These are phyloP conservation scores for Piaya cayana DNA, from an alignment of 2,113 vertebrate genomes.

Conservation along the genomic window DNA sequence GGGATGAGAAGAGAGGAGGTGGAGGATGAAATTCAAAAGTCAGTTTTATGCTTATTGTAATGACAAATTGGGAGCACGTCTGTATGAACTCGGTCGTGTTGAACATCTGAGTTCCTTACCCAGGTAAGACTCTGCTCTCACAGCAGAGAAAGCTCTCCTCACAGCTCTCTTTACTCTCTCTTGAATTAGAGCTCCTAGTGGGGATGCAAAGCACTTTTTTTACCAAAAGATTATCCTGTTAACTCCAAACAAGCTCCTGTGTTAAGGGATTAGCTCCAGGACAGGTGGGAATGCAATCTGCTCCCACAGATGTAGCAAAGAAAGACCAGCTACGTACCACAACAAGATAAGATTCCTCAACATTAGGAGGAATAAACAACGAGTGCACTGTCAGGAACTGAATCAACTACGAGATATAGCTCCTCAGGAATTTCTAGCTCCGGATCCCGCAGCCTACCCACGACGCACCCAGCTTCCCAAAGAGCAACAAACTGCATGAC, in stretches of 20 bases:
- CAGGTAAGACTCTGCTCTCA: rapidly evolving
- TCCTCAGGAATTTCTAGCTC: background rate
- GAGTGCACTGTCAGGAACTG: background rate
- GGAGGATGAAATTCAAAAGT: background rate
- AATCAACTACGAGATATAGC: background rate
- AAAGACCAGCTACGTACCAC: rapidly evolving
- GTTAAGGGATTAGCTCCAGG: background rate
- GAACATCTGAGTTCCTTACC: rapidly evolving
- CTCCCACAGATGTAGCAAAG: background rate
- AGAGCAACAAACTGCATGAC: background rate
- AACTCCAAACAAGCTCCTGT: background rate
- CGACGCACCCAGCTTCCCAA: background rate
- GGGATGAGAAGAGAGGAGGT: background rate
- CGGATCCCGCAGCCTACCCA: background rate
- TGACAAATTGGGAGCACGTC: background rate
- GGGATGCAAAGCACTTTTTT: background rate
- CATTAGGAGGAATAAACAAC: background rate
- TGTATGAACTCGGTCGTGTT: rapidly evolving
- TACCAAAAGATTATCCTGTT: background rate
- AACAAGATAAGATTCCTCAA: background rate
- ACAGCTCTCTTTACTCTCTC: background rate
- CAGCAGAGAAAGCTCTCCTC: background rate
- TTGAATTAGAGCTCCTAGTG: background rate
- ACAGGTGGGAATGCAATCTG: rapidly evolving
- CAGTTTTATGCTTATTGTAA: background rate